These are phyloP conservation scores for Neocrepidodera transversa DNA, from an alignment of 2,888 invertebrate genomes.

Conservation along the genomic window DNA sequence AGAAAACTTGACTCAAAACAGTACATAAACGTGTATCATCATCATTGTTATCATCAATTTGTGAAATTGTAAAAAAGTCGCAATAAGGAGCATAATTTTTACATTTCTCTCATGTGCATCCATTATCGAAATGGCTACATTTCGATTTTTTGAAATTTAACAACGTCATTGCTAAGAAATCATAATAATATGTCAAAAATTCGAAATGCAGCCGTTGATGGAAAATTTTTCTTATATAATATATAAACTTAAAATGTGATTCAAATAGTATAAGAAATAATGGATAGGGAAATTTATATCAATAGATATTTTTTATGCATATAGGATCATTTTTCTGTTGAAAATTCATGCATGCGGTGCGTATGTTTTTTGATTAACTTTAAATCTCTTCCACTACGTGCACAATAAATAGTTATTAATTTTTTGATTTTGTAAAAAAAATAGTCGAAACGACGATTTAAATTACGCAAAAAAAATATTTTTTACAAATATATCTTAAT, in stretches of 20 bases:
- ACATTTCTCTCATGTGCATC: slow-evolving; percentile 49
- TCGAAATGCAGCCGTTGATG: neutral
- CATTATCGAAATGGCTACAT: neutral
- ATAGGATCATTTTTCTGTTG: slow-evolving; percentile 51
- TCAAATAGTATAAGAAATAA: slow-evolving; percentile 56
- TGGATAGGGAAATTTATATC: slow-evolving; percentile 55
- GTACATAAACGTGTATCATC: slow-evolving; percentile 31
- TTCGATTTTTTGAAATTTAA: neutral
- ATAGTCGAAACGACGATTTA: neutral
- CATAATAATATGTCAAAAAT: neutral
- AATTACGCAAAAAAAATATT: neutral
- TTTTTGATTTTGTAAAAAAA: slow-evolving; percentile 2
- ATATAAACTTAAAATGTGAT: slow-evolving; percentile 60
- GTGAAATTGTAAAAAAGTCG: slow-evolving; percentile 45
- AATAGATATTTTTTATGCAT: slow-evolving; percentile 59
- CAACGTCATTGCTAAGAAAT: neutral
- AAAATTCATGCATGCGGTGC: slow-evolving; percentile 34
- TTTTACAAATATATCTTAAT: no score
- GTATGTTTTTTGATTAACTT: slow-evolving; percentile 35
- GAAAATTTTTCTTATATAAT: slow-evolving; percentile 52
- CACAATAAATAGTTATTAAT: slow-evolving; percentile 39
- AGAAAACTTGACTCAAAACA: slow-evolving; percentile 35
- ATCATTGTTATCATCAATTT: slow-evolving; percentile 38
- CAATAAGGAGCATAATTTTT: slow-evolving; percentile 48
- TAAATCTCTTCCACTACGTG: slow-evolving; percentile 42